Evolutionary conservation across 1,140 invertebrate species (phyloP), one percentile per base, ranked within the genome.

Genomic region (Drosophila lini): DNA sequence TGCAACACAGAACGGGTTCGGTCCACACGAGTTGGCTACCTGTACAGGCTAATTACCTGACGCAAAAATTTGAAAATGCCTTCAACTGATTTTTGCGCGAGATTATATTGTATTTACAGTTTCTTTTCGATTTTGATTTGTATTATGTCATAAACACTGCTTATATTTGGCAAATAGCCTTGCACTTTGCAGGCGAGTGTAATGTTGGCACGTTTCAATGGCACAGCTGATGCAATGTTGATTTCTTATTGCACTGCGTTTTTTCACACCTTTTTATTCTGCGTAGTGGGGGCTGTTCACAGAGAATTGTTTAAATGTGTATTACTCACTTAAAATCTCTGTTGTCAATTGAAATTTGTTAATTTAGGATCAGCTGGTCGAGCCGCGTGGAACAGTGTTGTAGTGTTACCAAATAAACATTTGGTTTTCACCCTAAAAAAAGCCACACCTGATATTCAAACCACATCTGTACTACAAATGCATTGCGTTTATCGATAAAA

Each of bases 1-100:
- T 89, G 78, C 84, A 89, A 89, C 84, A 85, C 25, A 70, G 45
- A 45, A 59, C 58, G 60, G 69, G 57, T 62, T 22, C n/a, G 57
- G 1, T 4, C 13, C 15, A 22, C 4, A 25, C 15, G 36, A 3
- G 15, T 47, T 16, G 10, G 2, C 47, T 67, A 69, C 65, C 65
- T 69, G 65, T 7, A 19, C 13, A 11, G 3, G 13, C 7, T 25
- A n/a, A 34, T 36, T 44, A 22, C 32, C 32, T 3, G 6, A 5
- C 10, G 15, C 11, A 13, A n/a, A 65, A 32, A 19, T 4, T 6
- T 15, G 0, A 28, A 55, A 22, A 40, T 22, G 2, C 16, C 31
- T 15, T 8, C 2, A 32, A n/a, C 16, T 3, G 2, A 3, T 40
- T 65, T 28, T 10, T 2, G 6, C 7, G 13, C n/a, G 9, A 3